Base-by-base conservation (phyloP, 2,113 vertebrate species). In the Chlamydotis undulata region DNA sequence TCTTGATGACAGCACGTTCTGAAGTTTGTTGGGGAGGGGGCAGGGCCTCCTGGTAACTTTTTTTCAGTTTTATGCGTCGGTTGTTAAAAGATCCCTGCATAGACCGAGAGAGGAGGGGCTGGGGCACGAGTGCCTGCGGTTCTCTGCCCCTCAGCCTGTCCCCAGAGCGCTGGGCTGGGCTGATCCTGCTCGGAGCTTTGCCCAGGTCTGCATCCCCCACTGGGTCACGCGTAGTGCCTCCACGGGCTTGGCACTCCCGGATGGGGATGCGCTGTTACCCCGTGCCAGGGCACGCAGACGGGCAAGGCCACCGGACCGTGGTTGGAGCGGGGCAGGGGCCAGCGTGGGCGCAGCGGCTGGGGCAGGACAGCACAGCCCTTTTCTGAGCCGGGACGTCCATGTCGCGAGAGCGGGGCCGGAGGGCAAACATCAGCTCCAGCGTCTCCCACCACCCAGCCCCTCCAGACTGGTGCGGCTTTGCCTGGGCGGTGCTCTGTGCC, bases 1-100 rank as follows among this genome's bases (percentile, higher is more conserved):
- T 98, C 98, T 98, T 96, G 96, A 96, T 98, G 98, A 98, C 97
- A 97, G 89, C 94, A 10, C 76, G 94, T 87, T 96, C 95, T 8
- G 10, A 88, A 95, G 92, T 96, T 89, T 60, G 94, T 33, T 7
- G 5, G 73, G 64, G 91, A 91, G 82, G 76, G 88, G 87, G 77
- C 78, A 91, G 91, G 78, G 86, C 63, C 70, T 91, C 59, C 57
- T 52, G 87, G 50, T 60, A 95, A 96, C 89, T 96, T 95, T 80
- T 59, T 25, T 45, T 19, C 28, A 43, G 28, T 65, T 80, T 93
- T 67, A 55, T 67, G 90, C 87, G n/a, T 68, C 6, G 24, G 70
- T 78, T 70, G 63, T 76, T 70, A 37, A 89, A 86, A 92, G 74
- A 75, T 92, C 45, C 50, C 39, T 74, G 60, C 7, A 4, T 77